phyloP scores from a whole-genome alignment of 2,888 invertebrate genomes.

The Lycia hirtaria region DNA sequence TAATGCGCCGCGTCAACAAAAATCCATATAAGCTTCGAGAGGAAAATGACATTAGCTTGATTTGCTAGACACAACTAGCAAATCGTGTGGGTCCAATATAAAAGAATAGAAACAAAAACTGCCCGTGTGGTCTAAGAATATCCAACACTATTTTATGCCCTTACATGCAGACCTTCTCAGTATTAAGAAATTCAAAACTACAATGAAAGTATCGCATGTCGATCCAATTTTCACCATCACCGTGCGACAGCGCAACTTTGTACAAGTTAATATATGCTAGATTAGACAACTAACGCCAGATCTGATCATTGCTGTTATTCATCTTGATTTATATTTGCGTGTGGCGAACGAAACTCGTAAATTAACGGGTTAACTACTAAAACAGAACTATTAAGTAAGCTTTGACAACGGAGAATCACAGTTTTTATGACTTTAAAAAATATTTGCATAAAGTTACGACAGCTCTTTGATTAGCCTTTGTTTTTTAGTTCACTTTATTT shows the following conservation, averaged over 20 bases:
- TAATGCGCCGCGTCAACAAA: too few relatives aligned
- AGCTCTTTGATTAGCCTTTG: constrained; percentile 37
- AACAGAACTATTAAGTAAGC: constrained; percentile 51
- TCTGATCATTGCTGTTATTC: constrained; percentile 77
- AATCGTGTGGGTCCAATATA: too few relatives aligned
- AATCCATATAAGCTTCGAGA: too few relatives aligned
- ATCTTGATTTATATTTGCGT: constrained; percentile 78
- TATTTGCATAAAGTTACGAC: constrained; percentile 44
- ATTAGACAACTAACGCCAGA: constrained; percentile 67
- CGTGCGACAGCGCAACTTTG: constrained; percentile 53
- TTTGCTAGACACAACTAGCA: too few relatives aligned
- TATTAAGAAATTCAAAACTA: constrained; percentile 12
- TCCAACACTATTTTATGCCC: background rate
- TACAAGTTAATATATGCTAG: constrained; percentile 65
- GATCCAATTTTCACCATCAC: constrained; percentile 30
- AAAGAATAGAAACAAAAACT: too few relatives aligned
- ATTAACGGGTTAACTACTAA: constrained; percentile 65
- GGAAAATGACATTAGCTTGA: too few relatives aligned
- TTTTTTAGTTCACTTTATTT: constrained; percentile 24
- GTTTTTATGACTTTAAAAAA: constrained; percentile 42
- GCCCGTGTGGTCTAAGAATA: too few relatives aligned
- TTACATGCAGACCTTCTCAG: background rate
- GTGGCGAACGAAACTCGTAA: constrained; percentile 68
- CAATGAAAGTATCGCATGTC: constrained; percentile 19
- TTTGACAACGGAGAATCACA: constrained; percentile 42